These are phyloP conservation scores for Molossus alvarezi DNA, from an alignment of 2,797 vertebrate species.

Conservation along the genomic window DNA sequence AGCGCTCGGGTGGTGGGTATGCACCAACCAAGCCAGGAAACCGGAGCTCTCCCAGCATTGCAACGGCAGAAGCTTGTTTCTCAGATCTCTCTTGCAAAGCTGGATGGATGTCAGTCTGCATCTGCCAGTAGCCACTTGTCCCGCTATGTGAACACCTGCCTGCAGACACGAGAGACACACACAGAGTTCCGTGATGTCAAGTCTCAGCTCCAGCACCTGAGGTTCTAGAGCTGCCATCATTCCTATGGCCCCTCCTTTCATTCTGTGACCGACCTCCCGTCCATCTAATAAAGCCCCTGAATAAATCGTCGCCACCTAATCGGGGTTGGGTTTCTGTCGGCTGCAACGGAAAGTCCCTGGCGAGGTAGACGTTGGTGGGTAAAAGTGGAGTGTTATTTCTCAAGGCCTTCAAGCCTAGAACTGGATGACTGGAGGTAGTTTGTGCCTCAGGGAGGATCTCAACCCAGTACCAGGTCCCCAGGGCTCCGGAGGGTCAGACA, in stretches of 20 bases:
- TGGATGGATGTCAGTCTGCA: not conserved
- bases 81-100: not conserved
- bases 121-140: not conserved
- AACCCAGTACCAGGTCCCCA: not conserved
- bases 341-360: not conserved
- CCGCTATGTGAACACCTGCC: not conserved
- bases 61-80: not conserved
- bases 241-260: not conserved
- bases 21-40: not conserved
- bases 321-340: not conserved
- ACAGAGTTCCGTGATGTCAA: not conserved
- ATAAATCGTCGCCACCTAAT: not conserved
- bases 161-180: not conserved
- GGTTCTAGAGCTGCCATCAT: not conserved
- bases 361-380: not conserved
- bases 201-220: not conserved
- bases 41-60: no score
- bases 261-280: not conserved
- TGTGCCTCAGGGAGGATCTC: not conserved
- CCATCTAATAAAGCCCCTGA: not conserved
- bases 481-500: not conserved
- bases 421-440: not conserved
- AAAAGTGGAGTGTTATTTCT: not conserved
- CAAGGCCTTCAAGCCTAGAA: not conserved
- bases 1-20: not conserved